phyloP scores from a whole-genome alignment of 2,797 vertebrate genomes.

The Propithecus perrieri region DNA sequence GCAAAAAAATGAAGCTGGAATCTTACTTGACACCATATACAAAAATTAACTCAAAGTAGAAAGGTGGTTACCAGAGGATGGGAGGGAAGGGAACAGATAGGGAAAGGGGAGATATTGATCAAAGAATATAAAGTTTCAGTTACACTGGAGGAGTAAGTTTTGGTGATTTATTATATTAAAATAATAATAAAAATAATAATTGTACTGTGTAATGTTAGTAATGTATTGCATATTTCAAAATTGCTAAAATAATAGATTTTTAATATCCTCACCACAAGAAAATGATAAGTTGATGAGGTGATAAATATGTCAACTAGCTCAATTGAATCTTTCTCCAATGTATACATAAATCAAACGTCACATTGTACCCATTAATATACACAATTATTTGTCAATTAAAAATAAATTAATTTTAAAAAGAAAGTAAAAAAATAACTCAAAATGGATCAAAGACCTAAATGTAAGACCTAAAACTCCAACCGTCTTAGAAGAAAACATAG shows the following conservation, averaged over 20 bases:
- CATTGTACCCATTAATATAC: neutral
- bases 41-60: neutral
- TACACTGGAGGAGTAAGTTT: neutral
- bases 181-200: neutral
- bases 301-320: neutral
- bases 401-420: neutral
- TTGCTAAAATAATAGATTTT: neutral
- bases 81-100: neutral
- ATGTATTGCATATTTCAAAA: neutral
- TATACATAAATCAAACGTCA: neutral
- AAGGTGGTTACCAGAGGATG: neutral
- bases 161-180: neutral
- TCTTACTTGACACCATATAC: neutral
- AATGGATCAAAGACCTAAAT: neutral
- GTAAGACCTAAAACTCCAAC: neutral
- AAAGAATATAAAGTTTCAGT: neutral
- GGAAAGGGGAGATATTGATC: neutral
- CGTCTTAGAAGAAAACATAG: neutral
- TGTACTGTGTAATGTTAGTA: neutral
- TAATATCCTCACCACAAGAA: neutral
- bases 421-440: neutral
- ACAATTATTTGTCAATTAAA: neutral
- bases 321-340: neutral
- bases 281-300: neutral
- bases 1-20: neutral